These are phyloP conservation scores for Cherax quadricarinatus DNA, from an alignment of 1,140 invertebrate genomes.

Conservation along the genomic window DNA sequence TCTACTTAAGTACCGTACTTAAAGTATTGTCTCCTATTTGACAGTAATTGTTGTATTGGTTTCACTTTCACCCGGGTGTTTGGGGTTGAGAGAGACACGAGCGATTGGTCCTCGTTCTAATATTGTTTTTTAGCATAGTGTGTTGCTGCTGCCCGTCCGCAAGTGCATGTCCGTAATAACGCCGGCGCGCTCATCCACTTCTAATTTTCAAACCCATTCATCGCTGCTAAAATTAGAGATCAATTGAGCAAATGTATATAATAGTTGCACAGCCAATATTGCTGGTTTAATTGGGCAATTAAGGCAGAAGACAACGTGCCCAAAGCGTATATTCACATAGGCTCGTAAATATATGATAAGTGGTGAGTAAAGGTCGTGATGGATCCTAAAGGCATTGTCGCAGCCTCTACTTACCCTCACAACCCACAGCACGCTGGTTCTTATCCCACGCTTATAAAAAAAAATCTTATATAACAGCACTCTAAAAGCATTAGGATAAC, in stretches of 20 bases:
- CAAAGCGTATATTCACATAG: not conserved
- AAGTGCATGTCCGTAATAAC: not conserved
- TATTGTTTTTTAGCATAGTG: too few species aligned
- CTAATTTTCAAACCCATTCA: not conserved
- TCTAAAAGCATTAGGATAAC: too few species aligned
- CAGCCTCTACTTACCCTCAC: not conserved
- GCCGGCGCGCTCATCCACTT: not conserved
- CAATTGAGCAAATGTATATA: constrained; percentile 7
- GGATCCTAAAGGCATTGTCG: not conserved
- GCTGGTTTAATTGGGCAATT: not conserved
- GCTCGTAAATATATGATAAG: not conserved
- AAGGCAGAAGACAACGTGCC: not conserved
- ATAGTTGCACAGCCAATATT: constrained; percentile 15
- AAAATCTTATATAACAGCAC: too few species aligned
- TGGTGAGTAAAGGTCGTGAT: not conserved
- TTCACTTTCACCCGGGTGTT: not conserved
- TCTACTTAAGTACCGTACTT: not conserved
- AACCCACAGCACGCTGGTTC: not conserved
- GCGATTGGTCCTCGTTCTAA: too few species aligned
- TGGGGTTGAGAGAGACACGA: not conserved
- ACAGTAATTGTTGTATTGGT: not conserved
- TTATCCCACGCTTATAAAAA: too few species aligned
- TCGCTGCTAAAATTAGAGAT: not conserved
- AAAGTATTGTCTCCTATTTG: not conserved
- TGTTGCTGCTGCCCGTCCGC: too few species aligned